Base-by-base conservation (phyloP, 2,888 invertebrate genomes). In the Lottia gigantea region DNA sequence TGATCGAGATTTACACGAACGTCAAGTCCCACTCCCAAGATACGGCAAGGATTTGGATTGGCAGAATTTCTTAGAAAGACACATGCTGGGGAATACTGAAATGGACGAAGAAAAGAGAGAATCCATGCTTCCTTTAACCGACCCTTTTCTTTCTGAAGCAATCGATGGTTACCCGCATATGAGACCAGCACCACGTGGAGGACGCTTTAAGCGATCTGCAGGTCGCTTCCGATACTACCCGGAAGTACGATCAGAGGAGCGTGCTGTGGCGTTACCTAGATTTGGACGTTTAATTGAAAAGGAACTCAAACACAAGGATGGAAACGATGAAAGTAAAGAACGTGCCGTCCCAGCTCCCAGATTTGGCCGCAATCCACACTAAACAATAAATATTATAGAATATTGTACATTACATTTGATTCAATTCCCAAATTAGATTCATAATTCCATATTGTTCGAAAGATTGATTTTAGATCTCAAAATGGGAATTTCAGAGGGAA, bases 11-110 rank as follows among this genome's bases (percentile, higher is more conserved):
- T 65, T 70, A 8, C 31, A 47, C 23, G 31, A 31, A 23, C 69
- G 72, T 6, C 72, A 72, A 55, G 66, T 69, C 26, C 72, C 72
- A 40, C n/a, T 72, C 46, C 70, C 72, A 12, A 62, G 72, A 19
- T 73, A 73, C 66, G 70, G 70, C 15, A 49, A 64, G 15, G 67
- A 70, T 19, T 61, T 70, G 15, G 55, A 55, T 23, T 55, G 55
- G 55, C 55, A 55, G 15, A 55, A 55, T 23, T 55, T 23, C 23
- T 55, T 55, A 23, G 55, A 55, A 23, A 55, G 23, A 23, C 19
- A 55, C 19, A 55, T 55, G 19, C 55, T 55, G 11, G 55, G 55
- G 0, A 23, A 55, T 23, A 55, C 23, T 3, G 55, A 23, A 1
- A 23, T 19, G 23, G 23, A 55, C 15, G 55, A 55, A 23, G 67